phyloP scores from a whole-genome alignment of 1,140 invertebrate species.

The Cydia splendana region DNA sequence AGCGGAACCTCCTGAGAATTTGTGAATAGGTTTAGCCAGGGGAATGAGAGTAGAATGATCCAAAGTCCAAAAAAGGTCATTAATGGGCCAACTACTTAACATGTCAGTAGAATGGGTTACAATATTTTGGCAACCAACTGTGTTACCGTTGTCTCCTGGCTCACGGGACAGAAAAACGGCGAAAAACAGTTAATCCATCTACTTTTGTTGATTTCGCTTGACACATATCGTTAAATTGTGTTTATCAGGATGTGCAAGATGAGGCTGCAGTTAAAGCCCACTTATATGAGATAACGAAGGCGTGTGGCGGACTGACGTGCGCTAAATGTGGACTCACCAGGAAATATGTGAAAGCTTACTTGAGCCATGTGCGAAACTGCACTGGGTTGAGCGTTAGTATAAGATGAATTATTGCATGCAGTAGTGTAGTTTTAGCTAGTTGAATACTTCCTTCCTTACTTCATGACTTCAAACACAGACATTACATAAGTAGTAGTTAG shows the following conservation, averaged over 20 bases:
- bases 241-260: slow-evolving; percentile 52
- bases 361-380: slow-evolving; percentile 45
- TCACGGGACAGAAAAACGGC: too few species aligned
- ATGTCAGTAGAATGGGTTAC: too few species aligned
- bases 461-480: not conserved
- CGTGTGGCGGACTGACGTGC: slow-evolving; percentile 4
- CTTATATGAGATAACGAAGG: slow-evolving; percentile 42
- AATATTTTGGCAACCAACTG: too few species aligned
- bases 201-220: too few species aligned
- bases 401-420: not conserved
- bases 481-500: too few species aligned
- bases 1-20: too few species aligned
- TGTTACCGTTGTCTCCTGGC: too few species aligned
- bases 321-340: slow-evolving; percentile 2
- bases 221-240: slow-evolving; percentile 30
- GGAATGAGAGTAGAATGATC: too few species aligned
- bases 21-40: too few species aligned
- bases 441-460: not conserved
- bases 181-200: too few species aligned
- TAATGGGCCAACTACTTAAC: too few species aligned
- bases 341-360: slow-evolving; percentile 36
- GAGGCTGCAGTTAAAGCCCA: slow-evolving; percentile 42
- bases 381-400: slow-evolving; percentile 36
- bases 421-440: not conserved
- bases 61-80: too few species aligned